phyloP scores from a whole-genome alignment of 2,797 vertebrate species.

The Myotis myotis region DNA sequence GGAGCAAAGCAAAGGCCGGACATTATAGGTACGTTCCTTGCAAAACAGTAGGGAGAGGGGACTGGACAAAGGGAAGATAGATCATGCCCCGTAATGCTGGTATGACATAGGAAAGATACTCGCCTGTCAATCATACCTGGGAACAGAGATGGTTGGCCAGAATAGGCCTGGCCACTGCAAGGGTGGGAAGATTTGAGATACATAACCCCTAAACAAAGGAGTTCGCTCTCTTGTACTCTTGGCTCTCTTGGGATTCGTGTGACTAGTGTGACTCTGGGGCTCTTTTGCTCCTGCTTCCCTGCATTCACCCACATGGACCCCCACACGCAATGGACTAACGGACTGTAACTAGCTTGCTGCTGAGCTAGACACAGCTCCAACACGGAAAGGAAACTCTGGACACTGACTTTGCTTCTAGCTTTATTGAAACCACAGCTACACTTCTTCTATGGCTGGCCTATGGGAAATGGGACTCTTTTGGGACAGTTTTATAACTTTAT shows the following conservation, averaged over 20 bases:
- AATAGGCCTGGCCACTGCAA: not conserved
- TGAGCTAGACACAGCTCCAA: not conserved
- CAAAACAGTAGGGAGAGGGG: too few relatives aligned
- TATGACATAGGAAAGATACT: not conserved
- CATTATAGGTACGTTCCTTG: too few relatives aligned
- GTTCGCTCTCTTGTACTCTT: too few relatives aligned
- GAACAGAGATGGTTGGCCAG: not conserved
- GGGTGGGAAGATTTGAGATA: not conserved
- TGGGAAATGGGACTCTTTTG: not conserved
- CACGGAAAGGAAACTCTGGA: not conserved
- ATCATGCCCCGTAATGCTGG: not conserved
- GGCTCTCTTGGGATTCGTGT: too few relatives aligned
- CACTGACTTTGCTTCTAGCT: not conserved
- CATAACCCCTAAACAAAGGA: not conserved
- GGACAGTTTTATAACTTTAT: too few relatives aligned
- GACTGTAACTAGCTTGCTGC: too few relatives aligned
- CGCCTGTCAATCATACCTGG: not conserved
- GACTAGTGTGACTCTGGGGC: too few relatives aligned
- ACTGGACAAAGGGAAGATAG: not conserved
- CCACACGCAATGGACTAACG: too few relatives aligned
- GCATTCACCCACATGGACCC: too few relatives aligned
- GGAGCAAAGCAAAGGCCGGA: not conserved
- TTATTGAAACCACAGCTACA: not conserved
- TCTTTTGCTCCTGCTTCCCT: too few relatives aligned
- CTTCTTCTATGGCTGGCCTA: not conserved